phyloP scores from a whole-genome alignment of 2,888 invertebrate species.

The Cephus pygmeus region DNA sequence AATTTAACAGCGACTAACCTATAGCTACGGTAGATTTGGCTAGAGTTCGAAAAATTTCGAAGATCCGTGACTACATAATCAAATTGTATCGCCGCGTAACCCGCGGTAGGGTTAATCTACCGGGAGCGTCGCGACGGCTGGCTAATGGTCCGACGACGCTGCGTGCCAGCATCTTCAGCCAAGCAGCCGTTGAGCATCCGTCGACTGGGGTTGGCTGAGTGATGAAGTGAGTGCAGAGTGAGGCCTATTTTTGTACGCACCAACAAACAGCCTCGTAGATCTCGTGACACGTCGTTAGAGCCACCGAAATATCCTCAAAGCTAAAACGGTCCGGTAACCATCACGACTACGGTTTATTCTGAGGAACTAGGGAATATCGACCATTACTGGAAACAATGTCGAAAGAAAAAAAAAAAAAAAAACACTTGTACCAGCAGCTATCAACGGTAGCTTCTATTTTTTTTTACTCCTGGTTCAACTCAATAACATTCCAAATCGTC shows the following conservation, averaged over 20 bases:
- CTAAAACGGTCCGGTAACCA: constrained; percentile 26
- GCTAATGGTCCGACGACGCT: constrained; percentile 44
- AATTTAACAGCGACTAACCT: background rate
- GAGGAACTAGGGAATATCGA: background rate
- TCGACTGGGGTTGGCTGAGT: constrained; percentile 38
- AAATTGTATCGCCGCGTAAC: constrained; percentile 24
- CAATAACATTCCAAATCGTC: background rate
- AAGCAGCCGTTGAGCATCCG: constrained; percentile 37
- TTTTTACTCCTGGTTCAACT: background rate
- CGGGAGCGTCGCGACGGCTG: constrained; percentile 44
- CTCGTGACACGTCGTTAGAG: constrained; percentile 53
- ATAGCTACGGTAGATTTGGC: background rate
- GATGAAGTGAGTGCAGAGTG: constrained; percentile 61
- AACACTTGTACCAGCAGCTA: background rate
- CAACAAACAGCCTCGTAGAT: constrained; percentile 59
- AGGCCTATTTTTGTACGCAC: constrained; percentile 59
- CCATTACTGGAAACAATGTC: background rate
- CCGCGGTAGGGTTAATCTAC: constrained; percentile 47
- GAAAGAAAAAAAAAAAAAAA: background rate
- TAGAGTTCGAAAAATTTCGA: constrained; percentile 16
- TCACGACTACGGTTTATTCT: constrained; percentile 8
- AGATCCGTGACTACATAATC: constrained; percentile 30
- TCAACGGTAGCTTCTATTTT: background rate
- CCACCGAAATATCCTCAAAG: constrained; percentile 41
- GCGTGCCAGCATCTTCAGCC: constrained; percentile 46